phyloP scores from a whole-genome alignment of 2,797 vertebrate genomes.

The Protosalanx chinensis region DNA sequence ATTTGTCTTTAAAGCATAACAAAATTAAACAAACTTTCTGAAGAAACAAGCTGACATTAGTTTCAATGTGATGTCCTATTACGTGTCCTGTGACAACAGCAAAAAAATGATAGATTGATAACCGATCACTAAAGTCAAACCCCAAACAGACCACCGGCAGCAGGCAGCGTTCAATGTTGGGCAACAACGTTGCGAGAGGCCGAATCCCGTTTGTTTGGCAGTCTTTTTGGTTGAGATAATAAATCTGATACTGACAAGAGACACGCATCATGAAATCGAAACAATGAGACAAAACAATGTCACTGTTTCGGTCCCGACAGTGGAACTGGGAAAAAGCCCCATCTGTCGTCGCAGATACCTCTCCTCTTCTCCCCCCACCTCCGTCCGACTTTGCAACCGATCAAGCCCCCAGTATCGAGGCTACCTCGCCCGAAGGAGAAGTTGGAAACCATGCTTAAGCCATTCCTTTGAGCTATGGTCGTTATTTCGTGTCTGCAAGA shows the following conservation, averaged over 20 bases:
- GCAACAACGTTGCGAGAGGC: background rate
- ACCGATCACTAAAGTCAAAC: background rate
- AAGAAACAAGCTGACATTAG: background rate
- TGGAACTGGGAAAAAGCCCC: background rate
- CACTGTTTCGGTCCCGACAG: background rate
- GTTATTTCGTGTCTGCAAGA: background rate
- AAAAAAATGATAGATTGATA: background rate
- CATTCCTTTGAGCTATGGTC: background rate
- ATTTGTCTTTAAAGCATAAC: too few relatives aligned
- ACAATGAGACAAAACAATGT: background rate
- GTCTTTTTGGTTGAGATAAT: background rate
- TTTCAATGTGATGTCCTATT: background rate
- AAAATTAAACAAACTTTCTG: background rate
- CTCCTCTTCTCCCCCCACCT: slow-evolving; percentile 26
- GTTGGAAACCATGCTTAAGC: slow-evolving; percentile 53
- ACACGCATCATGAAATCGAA: background rate
- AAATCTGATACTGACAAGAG: background rate
- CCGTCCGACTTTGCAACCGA: slow-evolving; percentile 42
- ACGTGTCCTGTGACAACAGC: background rate
- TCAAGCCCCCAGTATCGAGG: slow-evolving; percentile 38
- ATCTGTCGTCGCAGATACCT: slow-evolving; percentile 40
- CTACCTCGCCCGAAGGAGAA: slow-evolving; percentile 28
- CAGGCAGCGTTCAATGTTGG: background rate
- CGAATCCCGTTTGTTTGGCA: background rate
- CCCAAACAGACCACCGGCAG: background rate